These are phyloP conservation scores for Thumatha senex DNA, from an alignment of 2,888 invertebrate genomes.

Conservation along the genomic window DNA sequence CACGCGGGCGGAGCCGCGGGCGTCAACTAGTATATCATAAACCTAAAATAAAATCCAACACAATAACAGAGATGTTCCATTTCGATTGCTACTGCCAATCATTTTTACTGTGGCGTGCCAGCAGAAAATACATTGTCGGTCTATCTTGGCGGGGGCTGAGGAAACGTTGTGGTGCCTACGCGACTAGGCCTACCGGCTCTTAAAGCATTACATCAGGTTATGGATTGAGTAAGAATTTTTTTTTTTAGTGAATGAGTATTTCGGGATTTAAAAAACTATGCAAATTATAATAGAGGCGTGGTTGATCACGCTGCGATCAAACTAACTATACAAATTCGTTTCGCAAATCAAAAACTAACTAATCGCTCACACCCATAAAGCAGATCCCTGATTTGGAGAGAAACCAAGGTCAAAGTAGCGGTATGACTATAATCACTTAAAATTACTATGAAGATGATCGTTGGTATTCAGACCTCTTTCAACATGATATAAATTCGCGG, in stretches of 20 bases:
- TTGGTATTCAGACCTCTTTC: neutral
- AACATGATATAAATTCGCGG: no score
- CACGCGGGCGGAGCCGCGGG: no score
- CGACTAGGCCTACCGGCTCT: no score
- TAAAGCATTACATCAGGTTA: no score
- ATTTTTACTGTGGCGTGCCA: no score
- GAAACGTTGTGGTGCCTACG: no score
- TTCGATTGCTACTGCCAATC: no score
- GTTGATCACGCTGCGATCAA: neutral
- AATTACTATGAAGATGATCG: neutral
- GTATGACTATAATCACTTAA: neutral
- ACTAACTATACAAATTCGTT: neutral
- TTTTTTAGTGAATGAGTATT: neutral
- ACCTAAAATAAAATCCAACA: no score
- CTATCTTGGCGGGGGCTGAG: no score
- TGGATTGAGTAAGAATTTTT: neutral
- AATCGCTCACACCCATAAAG: slow-evolving; percentile 6
- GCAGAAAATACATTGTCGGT: no score
- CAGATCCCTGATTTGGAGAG: slow-evolving; percentile 8
- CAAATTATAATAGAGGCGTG: neutral
- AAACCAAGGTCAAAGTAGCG: slow-evolving; percentile 12
- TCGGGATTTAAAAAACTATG: neutral
- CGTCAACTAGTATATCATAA: no score
- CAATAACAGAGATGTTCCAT: no score
- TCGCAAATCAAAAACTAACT: neutral